A percentile compares a stretch with the other conserved stretches of the same genome.
phyloP scores from a whole-genome alignment of 1,140 invertebrate genomes.

The Glomeris maerens region DNA sequence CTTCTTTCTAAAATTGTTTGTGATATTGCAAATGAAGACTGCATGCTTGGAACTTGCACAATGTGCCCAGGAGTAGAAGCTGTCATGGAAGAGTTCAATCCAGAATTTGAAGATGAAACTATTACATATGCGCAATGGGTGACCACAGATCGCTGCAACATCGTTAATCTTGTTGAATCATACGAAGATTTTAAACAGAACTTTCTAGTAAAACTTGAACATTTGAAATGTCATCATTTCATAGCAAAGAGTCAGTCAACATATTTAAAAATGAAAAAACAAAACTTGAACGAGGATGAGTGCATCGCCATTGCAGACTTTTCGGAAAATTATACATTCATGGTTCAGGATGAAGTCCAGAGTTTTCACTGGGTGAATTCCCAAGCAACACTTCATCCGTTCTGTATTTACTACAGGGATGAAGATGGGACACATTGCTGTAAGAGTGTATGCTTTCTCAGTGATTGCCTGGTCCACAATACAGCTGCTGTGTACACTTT shows the following conservation, averaged over 20 bases:
- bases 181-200: slow-evolving; percentile 8
- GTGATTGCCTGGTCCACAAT: slow-evolving; percentile 14
- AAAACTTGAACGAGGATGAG: slow-evolving; percentile 7
- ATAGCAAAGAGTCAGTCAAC: slow-evolving; percentile 6
- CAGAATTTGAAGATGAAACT: slow-evolving; percentile 12
- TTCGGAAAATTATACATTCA: slow-evolving; percentile 21
- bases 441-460: slow-evolving; percentile 13
- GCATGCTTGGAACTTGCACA: slow-evolving; percentile 11
- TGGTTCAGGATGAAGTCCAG: slow-evolving; percentile 21
- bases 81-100: slow-evolving; percentile 1
- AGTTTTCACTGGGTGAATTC: slow-evolving; percentile 18
- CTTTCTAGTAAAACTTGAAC: neutral
- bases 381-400: slow-evolving; percentile 20
- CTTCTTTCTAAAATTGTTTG: slow-evolving; percentile 13
- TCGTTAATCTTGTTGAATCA: neutral
- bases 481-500: slow-evolving; percentile 10
- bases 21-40: slow-evolving; percentile 5
- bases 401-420: slow-evolving; percentile 12
- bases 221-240: slow-evolving; percentile 5
- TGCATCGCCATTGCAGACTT: slow-evolving; percentile 16
- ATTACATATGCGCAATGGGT: slow-evolving; percentile 15
- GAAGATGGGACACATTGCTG: slow-evolving; percentile 1
- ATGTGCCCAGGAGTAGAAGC: slow-evolving; percentile 9
- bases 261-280: slow-evolving; percentile 9
- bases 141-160: slow-evolving; percentile 7